Conservation (phyloP, 2,113 vertebrate species). For the Agapornis roseicollis region DNA sequence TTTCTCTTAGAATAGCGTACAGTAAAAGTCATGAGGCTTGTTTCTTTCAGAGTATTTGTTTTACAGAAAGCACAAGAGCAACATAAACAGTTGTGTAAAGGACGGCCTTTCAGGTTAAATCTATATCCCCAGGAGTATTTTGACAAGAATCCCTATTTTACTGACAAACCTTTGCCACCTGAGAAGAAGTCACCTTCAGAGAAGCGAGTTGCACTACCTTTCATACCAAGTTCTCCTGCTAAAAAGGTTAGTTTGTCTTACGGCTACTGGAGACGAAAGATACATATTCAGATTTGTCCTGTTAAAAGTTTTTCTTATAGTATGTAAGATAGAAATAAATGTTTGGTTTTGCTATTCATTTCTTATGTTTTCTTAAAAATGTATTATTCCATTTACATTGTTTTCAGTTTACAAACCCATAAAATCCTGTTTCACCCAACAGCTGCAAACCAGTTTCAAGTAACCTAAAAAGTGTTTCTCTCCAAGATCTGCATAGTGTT, state of each 20-base stretch:
- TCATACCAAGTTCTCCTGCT: slow-evolving; percentile 86
- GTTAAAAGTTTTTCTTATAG: neutral
- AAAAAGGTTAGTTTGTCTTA: slow-evolving; percentile 76
- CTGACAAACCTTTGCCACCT: slow-evolving; percentile 73
- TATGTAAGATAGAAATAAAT: neutral
- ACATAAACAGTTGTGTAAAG: slow-evolving; percentile 77
- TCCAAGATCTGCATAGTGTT: neutral
- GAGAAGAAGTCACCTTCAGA: slow-evolving; percentile 52
- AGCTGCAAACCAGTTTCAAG: neutral
- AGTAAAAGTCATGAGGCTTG: neutral
- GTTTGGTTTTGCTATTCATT: neutral
- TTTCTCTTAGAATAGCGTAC: neutral
- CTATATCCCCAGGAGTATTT: slow-evolving; percentile 85
- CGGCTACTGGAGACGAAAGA: neutral
- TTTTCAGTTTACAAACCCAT: neutral
- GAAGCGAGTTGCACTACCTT: slow-evolving; percentile 56
- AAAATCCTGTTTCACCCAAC: neutral
- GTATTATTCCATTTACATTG: neutral
- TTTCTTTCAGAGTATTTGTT: slow-evolving; percentile 31
- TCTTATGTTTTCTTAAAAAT: neutral
- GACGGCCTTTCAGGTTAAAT: slow-evolving; percentile 81
- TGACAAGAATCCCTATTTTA: slow-evolving; percentile 81
- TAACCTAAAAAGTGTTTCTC: neutral
- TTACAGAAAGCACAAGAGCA: slow-evolving; percentile 73
- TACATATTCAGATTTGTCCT: neutral